Base-by-base conservation (phyloP, 1,140 invertebrate genomes). In the Sitophilus oryzae region DNA sequence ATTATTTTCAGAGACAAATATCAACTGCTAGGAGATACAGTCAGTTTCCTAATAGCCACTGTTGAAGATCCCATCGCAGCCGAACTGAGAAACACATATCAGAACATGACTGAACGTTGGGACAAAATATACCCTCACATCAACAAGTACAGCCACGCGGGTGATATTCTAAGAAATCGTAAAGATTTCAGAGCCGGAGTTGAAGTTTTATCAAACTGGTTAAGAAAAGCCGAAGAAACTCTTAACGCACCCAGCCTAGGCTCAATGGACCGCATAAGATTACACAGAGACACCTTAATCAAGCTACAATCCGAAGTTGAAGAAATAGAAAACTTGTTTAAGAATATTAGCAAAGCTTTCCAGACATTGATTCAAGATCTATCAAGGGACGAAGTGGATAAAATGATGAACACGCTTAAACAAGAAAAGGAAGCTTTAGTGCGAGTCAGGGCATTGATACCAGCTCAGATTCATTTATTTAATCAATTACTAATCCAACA, bases 281-380 rank as follows among this genome's bases (percentile, higher is more conserved):
- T 81, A 25, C 89, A 93, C 62, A 82, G 88, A 18, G 82, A 89
- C 49, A 79, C 88, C 60, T 70, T 96, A n/a, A 80, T 91, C 69
- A 76, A 80, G 62, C 74, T 93, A 30, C 85, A 89, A 67, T 76
- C 74, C 18, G 87, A 95, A 74, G 82, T 94, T 1, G 89, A 93
- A 67, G 81, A 84, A 38, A 86, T 93, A 56, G 93, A 96, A 70
- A 86, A 89, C 54, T 69, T 93, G 0, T 96, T 95, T 69, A 94
- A 95, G 70, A 83, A 79, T 41, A 84, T 91, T 25, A 91, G 88
- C 62, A 89, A 90, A 68, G 91, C 88, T 42, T 94, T 95, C 70
- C 94, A 96, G 72, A 81, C 80, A 4, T 77, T 96, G 1, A 91
- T 96, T 14, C 89, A 88, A 61, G 91, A 96, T 69, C 75, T 95